A percentile compares a stretch with the other conserved stretches of the same genome.
These are phyloP conservation scores for Arnoldichthys spilopterus DNA, from an alignment of 2,797 vertebrate genomes.

Conservation along the genomic window DNA sequence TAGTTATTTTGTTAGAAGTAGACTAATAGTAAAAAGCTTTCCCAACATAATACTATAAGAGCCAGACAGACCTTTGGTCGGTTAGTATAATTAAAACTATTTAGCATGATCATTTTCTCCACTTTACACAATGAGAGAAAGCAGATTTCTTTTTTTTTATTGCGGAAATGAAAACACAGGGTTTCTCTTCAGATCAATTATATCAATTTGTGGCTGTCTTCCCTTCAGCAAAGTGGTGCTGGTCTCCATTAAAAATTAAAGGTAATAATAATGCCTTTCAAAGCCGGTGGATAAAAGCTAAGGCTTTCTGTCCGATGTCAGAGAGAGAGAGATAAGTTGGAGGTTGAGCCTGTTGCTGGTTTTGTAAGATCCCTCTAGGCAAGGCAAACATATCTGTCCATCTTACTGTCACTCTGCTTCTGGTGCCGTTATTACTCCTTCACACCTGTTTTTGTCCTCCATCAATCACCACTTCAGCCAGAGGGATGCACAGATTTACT, in stretches of 20 bases:
- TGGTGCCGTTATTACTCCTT: constrained; percentile 55
- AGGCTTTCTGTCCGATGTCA: constrained; percentile 38
- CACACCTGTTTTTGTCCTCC: constrained; percentile 49
- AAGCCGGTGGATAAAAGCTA: constrained; percentile 27
- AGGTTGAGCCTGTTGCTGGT: background rate
- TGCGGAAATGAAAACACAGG: constrained; percentile 36
- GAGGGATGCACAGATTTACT: constrained; percentile 38
- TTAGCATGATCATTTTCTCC: constrained; percentile 37
- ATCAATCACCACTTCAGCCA: constrained; percentile 50
- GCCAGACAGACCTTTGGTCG: constrained; percentile 10
- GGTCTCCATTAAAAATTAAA: constrained; percentile 53
- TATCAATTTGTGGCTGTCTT: constrained; percentile 51
- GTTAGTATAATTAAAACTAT: constrained; percentile 23
- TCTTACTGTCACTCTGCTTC: constrained; percentile 45
- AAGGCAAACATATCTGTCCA: constrained; percentile 38
- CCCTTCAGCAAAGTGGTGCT: constrained; percentile 41
- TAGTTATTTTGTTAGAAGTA: background rate
- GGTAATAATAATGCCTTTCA: constrained; percentile 55
- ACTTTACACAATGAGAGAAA: constrained; percentile 27
- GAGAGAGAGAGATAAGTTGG: constrained; percentile 17
- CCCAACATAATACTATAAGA: constrained; percentile 27
- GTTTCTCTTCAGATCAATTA: constrained; percentile 57
- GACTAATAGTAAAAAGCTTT: constrained; percentile 25
- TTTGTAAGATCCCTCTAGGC: constrained; percentile 23
- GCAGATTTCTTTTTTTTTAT: constrained; percentile 44